Base-by-base conservation (phyloP, 2,888 invertebrate species). In the Nasonovia ribisnigri region DNA sequence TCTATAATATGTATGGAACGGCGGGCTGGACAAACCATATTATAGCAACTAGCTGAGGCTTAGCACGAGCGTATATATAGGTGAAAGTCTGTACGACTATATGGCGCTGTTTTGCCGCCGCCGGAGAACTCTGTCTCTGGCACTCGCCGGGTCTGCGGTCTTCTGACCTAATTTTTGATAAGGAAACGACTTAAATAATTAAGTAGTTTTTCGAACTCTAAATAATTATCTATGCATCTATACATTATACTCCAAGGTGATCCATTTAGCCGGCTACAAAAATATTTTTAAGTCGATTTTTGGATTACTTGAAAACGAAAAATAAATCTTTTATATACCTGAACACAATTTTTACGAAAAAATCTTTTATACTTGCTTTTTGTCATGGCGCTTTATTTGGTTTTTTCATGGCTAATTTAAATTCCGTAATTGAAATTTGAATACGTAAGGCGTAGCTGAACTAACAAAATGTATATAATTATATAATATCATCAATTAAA, bases 51-150 rank as follows among this genome's bases (percentile, higher is more conserved):
- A 5, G 20, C 67, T 67, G 36, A 67, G 20, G n/a, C 87, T 87
- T 87, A 48, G 24, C 46, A n/a, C 16, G 16, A n/a, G 16, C 36
- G 67, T n/a, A 67, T 67, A 67, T 67, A 46, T 87, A 87, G 48
- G 87, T 87, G 87, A 87, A 87, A 87, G 87, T 87, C 87, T 87
- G 26, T 29, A 84, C 84, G 84, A 43, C 84, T 24, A 26, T 84
- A 84, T 43, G 43, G 84, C 4, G 43, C 11, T 26, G 84, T 42
- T 87, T 16, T 67, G 36, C 16, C n/a, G 16, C 67, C 86, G 5
- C 29, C 86, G 4, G 29, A 87, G 86, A 84, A 10, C 84, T 84
- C 36, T 48, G 46, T 87, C 13, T 48, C 43, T 48, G 46, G n/a
- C 29, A 87, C 87, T 46, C n/a, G 16, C 11, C 29, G 48, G 24